Evolutionary conservation across 2,888 invertebrate species (phyloP), one percentile per base, ranked within the genome.

Genomic region (Lepetodrilus schrolli): DNA sequence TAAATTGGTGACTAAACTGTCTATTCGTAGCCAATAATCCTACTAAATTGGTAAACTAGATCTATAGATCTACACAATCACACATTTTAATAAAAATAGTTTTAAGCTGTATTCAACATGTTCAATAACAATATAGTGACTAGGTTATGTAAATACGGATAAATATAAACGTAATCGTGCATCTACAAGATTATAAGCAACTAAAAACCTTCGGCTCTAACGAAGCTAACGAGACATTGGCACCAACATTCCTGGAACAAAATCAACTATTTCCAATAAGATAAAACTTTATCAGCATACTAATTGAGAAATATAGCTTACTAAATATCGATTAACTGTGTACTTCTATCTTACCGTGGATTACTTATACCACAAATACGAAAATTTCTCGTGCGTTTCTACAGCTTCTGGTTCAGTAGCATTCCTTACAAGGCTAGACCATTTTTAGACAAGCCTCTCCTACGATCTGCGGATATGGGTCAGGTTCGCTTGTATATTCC

Each of bases 361-460:
- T 58, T 30, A 58, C 7, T 21, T n/a, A 13, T 17, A 58, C 26
- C 13, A 23, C 2, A n/a, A 23, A n/a, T 58, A 13, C 17, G 10
- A 7, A 13, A n/a, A 34, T 30, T 58, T 34, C 7, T 30, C 58
- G 26, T 58, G 26, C 7, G 30, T 30, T n/a, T n/a, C 34, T 17
- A 23, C 30, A 3, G 26, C 30, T 3, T 23, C 58, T 30, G 13
- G 58, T 30, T 58, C 58, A 70, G 50, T 50, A 50, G 37, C 70
- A 70, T 70, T 70, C 70, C 70, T 34, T 50, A 70, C 70, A 70
- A 49, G 70, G 70, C 17, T 21, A 70, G 37, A 50, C 70, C 49
- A 70, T 38, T 34, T 70, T 70, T 70, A 70, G 70, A 34, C 34
- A 49, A 21, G 49, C 17, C 68, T 47, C 23, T 68, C 68, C 68